phyloP scores from a whole-genome alignment of 2,113 vertebrate species.

The Oxyruncus cristatus region DNA sequence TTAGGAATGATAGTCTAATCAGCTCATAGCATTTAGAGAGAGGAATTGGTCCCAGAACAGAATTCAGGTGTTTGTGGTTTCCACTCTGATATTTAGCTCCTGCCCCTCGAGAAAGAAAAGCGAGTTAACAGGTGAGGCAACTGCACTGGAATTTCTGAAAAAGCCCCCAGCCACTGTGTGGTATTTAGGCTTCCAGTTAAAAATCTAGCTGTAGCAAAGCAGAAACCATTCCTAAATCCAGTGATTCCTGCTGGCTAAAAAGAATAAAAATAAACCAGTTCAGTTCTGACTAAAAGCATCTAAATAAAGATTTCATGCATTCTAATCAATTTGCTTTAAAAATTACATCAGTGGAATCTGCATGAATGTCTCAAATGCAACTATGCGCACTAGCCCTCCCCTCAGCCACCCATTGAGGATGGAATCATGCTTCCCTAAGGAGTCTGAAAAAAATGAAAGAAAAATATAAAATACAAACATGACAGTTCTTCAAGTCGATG shows the following conservation, averaged over 20 bases:
- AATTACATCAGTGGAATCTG: not conserved
- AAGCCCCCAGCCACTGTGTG: not conserved
- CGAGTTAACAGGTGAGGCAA: not conserved
- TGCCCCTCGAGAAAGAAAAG: not conserved
- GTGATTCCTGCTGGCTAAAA: not conserved
- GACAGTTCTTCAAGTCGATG: not conserved
- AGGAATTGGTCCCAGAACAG: not conserved
- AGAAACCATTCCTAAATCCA: constrained; percentile 12
- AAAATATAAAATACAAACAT: not conserved
- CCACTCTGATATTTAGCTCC: constrained; percentile 15
- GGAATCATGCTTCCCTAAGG: not conserved
- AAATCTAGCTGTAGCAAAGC: constrained; percentile 5
- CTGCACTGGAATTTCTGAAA: not conserved
- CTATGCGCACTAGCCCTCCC: not conserved
- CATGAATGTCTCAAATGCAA: not conserved
- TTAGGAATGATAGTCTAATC: not conserved
- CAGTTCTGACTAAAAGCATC: not conserved
- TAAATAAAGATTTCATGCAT: not conserved
- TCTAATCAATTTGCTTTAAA: constrained; percentile 8
- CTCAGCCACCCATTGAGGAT: not conserved
- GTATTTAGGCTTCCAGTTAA: constrained; percentile 23
- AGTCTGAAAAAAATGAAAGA: not conserved
- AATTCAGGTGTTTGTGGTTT: constrained; percentile 1
- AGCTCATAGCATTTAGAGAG: not conserved
- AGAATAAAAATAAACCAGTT: not conserved